Conservation (phyloP, 2,113 vertebrate species). For the Dipodomys ordii region DNA sequence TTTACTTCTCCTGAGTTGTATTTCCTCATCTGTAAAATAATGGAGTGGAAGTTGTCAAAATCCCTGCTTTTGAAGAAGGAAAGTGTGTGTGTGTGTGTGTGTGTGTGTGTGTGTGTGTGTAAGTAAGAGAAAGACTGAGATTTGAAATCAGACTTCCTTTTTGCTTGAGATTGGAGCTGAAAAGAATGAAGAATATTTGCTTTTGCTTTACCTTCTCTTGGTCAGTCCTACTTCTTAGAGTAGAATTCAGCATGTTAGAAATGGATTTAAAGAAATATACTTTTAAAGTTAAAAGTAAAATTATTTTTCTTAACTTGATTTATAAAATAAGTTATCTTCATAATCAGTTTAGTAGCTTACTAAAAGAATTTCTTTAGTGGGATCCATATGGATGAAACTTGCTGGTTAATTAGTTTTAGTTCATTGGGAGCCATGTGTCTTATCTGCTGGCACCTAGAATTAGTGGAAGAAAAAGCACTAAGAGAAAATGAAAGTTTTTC, state of each 20-base stretch:
- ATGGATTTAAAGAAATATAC: conserved; percentile 1
- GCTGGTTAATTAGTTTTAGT: background rate
- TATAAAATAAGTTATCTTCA: background rate
- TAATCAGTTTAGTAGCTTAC: conserved; percentile 22
- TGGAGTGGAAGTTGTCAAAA: too few species aligned
- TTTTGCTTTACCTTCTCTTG: background rate
- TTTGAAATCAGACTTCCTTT: too few species aligned
- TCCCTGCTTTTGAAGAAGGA: too few species aligned
- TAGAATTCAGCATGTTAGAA: background rate
- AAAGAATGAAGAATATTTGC: background rate
- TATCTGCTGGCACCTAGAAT: background rate
- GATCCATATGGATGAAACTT: background rate
- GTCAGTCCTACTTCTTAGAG: background rate
- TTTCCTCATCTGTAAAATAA: background rate
- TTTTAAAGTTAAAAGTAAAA: conserved; percentile 17
- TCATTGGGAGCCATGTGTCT: background rate
- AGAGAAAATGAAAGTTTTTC: background rate
- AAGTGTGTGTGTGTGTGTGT: too few species aligned
- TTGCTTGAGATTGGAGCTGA: too few species aligned
- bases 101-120: too few species aligned
- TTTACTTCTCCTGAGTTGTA: background rate
- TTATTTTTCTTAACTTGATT: conserved; percentile 11
- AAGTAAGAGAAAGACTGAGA: too few species aligned
- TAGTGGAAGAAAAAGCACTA: background rate
- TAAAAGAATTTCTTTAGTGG: background rate